A percentile compares a stretch with the other conserved stretches of the same genome.
These are phyloP conservation scores for Albula glossodonta DNA, from an alignment of 2,113 vertebrate species.

Conservation along the genomic window DNA sequence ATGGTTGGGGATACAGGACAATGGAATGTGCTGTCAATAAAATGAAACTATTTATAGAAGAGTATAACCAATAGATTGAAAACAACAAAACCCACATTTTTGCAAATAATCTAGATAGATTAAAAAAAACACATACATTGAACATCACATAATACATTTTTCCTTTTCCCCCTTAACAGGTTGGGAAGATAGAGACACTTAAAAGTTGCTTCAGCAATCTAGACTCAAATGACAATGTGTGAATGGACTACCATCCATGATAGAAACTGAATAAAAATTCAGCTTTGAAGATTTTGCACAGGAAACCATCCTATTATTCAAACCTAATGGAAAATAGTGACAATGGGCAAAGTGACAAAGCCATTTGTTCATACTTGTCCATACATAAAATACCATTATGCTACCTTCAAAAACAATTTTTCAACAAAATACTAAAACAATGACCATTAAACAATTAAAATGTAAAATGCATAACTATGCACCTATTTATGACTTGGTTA, in stretches of 20 bases:
- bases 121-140: background rate
- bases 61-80: background rate
- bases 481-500: background rate
- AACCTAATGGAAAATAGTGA: too few relatives aligned
- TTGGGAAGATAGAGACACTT: background rate
- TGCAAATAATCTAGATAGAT: background rate
- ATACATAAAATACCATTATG: background rate
- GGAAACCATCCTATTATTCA: too few relatives aligned
- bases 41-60: too few relatives aligned
- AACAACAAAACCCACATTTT: background rate
- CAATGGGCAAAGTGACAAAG: too few relatives aligned
- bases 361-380: too few relatives aligned
- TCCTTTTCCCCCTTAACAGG: background rate
- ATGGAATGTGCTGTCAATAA: too few relatives aligned
- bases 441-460: background rate
- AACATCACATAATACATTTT: background rate
- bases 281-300: background rate
- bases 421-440: background rate
- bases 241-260: background rate
- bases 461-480: background rate
- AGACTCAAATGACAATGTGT: background rate
- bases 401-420: background rate
- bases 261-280: too few relatives aligned
- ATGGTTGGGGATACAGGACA: too few relatives aligned
- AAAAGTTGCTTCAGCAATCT: background rate